Evolutionary conservation across 2,797 vertebrate species (phyloP).

Genomic region (Sebastes minor): DNA sequence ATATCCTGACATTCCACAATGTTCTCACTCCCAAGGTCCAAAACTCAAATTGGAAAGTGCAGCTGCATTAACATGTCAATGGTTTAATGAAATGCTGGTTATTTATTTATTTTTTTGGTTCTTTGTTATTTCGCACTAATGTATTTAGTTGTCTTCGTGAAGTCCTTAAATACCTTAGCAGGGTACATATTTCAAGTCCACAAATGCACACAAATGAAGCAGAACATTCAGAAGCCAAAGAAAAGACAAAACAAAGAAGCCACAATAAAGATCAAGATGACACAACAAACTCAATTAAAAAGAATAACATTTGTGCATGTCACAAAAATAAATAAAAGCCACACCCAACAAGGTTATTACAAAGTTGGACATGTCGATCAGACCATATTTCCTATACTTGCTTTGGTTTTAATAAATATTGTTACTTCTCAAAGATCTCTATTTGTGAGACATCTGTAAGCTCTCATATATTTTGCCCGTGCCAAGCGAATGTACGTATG

Average conservation of each 20-base stretch:
- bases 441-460: not conserved
- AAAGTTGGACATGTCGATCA: not conserved
- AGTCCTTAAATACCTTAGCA: not conserved
- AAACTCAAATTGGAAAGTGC: not conserved
- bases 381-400: not conserved
- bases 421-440: not conserved
- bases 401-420: not conserved
- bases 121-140: not conserved
- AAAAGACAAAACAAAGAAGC: not conserved
- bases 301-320: not conserved
- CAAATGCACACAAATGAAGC: not conserved
- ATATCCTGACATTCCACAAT: not conserved
- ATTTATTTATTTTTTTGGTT: no score
- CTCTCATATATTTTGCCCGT: not conserved
- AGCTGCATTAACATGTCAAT: not conserved
- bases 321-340: not conserved
- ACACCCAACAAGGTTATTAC: not conserved
- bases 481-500: not conserved
- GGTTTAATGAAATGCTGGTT: not conserved
- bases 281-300: not conserved
- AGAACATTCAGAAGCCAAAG: not conserved
- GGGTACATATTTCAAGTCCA: not conserved
- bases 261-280: not conserved
- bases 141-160: not conserved
- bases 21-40: not conserved